These are phyloP conservation scores for Panagrolaimus sp. DNA, from an alignment of 1,140 invertebrate genomes.

Conservation along the genomic window DNA sequence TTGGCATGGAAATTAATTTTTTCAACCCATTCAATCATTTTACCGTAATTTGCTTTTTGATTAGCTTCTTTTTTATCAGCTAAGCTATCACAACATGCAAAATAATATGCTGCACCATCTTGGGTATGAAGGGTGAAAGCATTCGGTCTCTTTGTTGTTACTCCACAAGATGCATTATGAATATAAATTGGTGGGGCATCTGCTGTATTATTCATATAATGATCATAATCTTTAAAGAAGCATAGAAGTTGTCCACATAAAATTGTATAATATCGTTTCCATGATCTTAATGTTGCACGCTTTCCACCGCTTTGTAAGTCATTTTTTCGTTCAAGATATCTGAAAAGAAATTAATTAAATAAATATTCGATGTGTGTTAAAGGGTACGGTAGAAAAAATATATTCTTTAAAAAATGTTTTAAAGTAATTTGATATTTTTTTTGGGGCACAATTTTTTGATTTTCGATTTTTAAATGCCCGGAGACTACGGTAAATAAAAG, in stretches of 20 bases:
- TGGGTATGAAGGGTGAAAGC: slow-evolving; percentile 53
- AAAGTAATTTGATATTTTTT: too few species aligned
- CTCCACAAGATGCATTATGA: slow-evolving; percentile 51
- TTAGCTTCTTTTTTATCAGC: slow-evolving; percentile 1
- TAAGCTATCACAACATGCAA: slow-evolving; percentile 64
- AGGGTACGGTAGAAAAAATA: not conserved
- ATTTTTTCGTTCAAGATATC: slow-evolving; percentile 85
- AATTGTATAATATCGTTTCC: slow-evolving; percentile 90
- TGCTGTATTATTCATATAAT: slow-evolving; percentile 73
- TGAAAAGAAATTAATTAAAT: slow-evolving; percentile 62
- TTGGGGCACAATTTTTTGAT: too few species aligned
- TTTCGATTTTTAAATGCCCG: too few species aligned
- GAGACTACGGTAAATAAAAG: too few species aligned
- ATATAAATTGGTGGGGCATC: slow-evolving; percentile 83
- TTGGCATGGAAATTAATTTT: slow-evolving; percentile 89
- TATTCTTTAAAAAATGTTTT: too few species aligned
- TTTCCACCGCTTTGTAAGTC: slow-evolving; percentile 85
- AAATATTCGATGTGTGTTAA: not conserved
- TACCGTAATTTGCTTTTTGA: slow-evolving; percentile 64
- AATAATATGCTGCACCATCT: slow-evolving; percentile 87
- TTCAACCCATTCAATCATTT: slow-evolving; percentile 85
- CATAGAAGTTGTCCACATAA: slow-evolving; percentile 89
- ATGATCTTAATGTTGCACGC: slow-evolving; percentile 83
- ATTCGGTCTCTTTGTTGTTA: slow-evolving; percentile 18
- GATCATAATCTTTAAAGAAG: slow-evolving; percentile 87